Percentiles rank a stretch among this genome's conserved stretches.
phyloP scores from a whole-genome alignment of 1,140 invertebrate genomes.

The Teleopsis dalmanni region DNA sequence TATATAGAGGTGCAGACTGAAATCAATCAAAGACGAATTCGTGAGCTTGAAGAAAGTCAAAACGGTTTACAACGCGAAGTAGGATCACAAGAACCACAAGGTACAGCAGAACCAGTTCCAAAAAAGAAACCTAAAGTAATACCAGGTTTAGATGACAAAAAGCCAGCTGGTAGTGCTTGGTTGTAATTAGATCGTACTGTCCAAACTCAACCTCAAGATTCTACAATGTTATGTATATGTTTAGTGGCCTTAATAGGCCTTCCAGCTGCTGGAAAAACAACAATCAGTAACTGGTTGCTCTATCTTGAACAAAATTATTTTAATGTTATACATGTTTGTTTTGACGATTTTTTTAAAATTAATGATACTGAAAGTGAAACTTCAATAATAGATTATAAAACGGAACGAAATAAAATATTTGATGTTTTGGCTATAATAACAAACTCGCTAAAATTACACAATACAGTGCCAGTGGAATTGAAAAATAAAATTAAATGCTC shows the following conservation, averaged over 20 bases:
- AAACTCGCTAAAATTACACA: neutral
- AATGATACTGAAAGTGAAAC: too few relatives aligned
- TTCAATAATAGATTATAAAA: constrained; percentile 15
- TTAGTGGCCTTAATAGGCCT: constrained; percentile 28
- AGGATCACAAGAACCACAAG: constrained; percentile 21
- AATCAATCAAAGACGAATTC: constrained; percentile 26
- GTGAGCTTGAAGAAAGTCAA: constrained; percentile 28
- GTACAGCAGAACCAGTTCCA: neutral
- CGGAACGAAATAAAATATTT: constrained; percentile 21
- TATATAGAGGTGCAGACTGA: constrained; percentile 40
- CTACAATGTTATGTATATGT: constrained; percentile 25
- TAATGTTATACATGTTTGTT: constrained; percentile 30
- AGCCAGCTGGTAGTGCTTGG: neutral
- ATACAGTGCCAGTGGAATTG: neutral
- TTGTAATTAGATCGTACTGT: constrained; percentile 6
- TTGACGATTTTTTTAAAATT: constrained; percentile 21
- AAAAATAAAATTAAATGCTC: neutral
- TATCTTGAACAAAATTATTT: constrained; percentile 5
- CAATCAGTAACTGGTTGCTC: constrained; percentile 23
- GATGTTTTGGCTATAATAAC: constrained; percentile 1
- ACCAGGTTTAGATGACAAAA: neutral
- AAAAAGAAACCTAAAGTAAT: too few relatives aligned
- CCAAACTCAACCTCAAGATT: too few relatives aligned
- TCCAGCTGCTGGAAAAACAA: constrained; percentile 28
- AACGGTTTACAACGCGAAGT: constrained; percentile 21